phyloP scores from a whole-genome alignment of 2,888 invertebrate genomes.

The Heliconius aoede region DNA sequence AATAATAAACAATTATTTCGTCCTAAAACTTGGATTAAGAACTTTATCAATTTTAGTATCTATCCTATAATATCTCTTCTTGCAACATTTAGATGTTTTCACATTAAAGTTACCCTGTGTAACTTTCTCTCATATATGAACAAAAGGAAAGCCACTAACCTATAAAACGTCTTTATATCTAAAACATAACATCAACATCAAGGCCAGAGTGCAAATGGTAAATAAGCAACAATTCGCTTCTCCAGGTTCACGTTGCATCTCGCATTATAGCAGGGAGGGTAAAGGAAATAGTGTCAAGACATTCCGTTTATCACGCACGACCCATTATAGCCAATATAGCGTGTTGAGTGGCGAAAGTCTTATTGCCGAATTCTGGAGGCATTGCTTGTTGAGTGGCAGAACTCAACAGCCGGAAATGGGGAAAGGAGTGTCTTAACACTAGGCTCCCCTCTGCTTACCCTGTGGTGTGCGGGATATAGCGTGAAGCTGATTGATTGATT shows the following conservation, averaged over 20 bases:
- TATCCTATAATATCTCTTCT: conserved; percentile 14
- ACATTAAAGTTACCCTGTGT: conserved; percentile 23
- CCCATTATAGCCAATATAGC: neutral
- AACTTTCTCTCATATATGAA: conserved; percentile 25
- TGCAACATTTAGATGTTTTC: conserved; percentile 15
- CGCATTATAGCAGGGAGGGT: no score
- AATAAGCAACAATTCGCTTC: conserved; percentile 23
- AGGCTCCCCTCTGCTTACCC: no score
- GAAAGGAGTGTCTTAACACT: no score
- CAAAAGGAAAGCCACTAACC: conserved; percentile 33
- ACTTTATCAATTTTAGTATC: conserved; percentile 5
- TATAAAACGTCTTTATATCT: conserved; percentile 19
- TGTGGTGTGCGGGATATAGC: no score
- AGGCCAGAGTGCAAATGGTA: conserved; percentile 2
- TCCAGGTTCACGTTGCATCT: neutral
- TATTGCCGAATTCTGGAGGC: no score
- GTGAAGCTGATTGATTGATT: no score
- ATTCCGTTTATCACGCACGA: neutral
- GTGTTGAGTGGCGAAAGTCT: no score
- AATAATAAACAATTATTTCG: neutral
- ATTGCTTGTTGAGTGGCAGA: no score
- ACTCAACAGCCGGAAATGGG: neutral
- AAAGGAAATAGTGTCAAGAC: neutral
- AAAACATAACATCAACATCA: conserved; percentile 7
- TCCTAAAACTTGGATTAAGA: neutral